phyloP scores from a whole-genome alignment of 2,797 vertebrate genomes.

The Sebastiscus tertius region DNA sequence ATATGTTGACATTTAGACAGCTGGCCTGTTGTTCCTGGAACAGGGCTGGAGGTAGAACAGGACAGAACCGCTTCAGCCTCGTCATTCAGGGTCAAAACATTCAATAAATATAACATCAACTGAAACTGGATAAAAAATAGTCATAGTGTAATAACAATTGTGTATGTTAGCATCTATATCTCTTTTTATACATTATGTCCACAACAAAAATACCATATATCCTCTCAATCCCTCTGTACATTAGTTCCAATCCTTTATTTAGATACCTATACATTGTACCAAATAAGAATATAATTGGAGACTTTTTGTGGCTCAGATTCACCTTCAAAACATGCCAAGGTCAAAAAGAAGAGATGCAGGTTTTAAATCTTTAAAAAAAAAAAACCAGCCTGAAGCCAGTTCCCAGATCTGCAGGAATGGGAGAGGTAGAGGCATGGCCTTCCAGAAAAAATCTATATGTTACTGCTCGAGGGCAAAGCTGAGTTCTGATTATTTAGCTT shows the following conservation, averaged over 20 bases:
- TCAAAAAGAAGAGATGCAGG: slow-evolving; percentile 35
- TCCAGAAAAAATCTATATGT: slow-evolving; percentile 31
- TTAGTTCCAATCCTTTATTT: slow-evolving; percentile 1
- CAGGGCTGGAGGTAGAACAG: slow-evolving; percentile 78
- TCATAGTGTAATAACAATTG: slow-evolving; percentile 36
- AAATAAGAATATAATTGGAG: slow-evolving; percentile 10
- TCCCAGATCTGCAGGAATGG: slow-evolving; percentile 50
- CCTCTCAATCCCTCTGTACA: slow-evolving; percentile 14
- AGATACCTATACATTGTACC: slow-evolving; percentile 1
- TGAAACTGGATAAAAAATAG: slow-evolving; percentile 68
- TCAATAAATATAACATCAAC: slow-evolving; percentile 68
- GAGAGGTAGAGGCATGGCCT: slow-evolving; percentile 52
- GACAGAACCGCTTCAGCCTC: slow-evolving; percentile 67
- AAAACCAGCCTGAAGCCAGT: slow-evolving; percentile 53
- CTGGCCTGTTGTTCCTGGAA: slow-evolving; percentile 69
- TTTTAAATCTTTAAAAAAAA: slow-evolving; percentile 27
- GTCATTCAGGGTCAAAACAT: slow-evolving; percentile 64
- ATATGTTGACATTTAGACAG: slow-evolving; percentile 67
- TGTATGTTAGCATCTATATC: slow-evolving; percentile 38
- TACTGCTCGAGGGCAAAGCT: slow-evolving; percentile 10
- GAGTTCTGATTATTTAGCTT: slow-evolving; percentile 25
- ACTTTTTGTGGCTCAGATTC: slow-evolving; percentile 22
- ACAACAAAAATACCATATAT: slow-evolving; percentile 54
- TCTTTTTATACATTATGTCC: slow-evolving; percentile 55
- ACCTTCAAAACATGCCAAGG: slow-evolving; percentile 16